A percentile compares a stretch with the other conserved stretches of the same genome.
Evolutionary conservation across 2,888 invertebrate species (phyloP).

Genomic region (Polietes domitor): DNA sequence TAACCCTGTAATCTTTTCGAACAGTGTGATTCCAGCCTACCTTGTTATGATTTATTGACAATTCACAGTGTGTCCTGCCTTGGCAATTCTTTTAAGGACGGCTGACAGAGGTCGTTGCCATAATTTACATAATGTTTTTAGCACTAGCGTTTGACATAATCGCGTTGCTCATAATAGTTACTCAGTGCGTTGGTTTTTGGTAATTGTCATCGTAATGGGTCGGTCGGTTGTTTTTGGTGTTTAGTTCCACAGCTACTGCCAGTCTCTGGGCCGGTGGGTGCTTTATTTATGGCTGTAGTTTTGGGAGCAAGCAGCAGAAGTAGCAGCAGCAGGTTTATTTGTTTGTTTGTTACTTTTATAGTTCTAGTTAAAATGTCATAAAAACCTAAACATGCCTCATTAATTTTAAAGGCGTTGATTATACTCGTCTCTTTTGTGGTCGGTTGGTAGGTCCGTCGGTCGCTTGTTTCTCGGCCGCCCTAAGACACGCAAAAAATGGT

Average conservation of each 20-base stretch:
- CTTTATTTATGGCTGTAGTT: constrained; percentile 19
- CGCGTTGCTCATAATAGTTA: constrained; percentile 62
- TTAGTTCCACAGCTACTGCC: constrained; percentile 17
- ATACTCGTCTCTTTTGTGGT: constrained; percentile 53
- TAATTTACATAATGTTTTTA: constrained; percentile 80
- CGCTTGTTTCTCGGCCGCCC: constrained; percentile 14
- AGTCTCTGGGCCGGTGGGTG: background rate
- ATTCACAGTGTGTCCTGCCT: too few species aligned
- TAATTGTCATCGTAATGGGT: constrained; percentile 63
- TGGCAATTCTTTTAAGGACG: too few species aligned
- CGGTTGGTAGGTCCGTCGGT: too few species aligned
- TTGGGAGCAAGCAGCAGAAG: background rate
- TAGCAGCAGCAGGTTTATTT: constrained; percentile 36
- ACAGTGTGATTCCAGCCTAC: too few species aligned
- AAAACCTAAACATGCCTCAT: constrained; percentile 81
- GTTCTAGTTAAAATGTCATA: constrained; percentile 81
- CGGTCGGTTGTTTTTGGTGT: constrained; percentile 58
- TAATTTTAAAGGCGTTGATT: constrained; percentile 77
- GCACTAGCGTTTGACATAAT: constrained; percentile 75
- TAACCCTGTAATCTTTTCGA: too few species aligned
- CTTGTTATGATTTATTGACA: too few species aligned
- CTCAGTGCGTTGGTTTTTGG: constrained; percentile 46
- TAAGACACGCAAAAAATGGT: constrained; percentile 46
- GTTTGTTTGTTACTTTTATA: constrained; percentile 70
- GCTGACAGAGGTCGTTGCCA: background rate